A percentile compares a stretch with the other conserved stretches of the same genome.
phyloP scores from a whole-genome alignment of 2,888 invertebrate genomes.

The Furcula furcula region DNA sequence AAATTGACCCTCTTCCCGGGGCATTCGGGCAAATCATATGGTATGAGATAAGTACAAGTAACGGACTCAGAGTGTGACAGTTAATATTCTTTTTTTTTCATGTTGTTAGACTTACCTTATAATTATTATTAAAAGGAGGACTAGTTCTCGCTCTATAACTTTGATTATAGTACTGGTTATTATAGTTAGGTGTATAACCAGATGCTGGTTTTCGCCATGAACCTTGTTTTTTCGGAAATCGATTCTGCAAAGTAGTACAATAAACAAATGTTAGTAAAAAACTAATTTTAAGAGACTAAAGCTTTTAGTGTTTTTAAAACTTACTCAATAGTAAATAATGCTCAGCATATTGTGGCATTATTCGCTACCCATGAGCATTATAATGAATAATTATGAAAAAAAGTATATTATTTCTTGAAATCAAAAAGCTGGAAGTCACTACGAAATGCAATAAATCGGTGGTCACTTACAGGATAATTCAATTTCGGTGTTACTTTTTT shows the following conservation, averaged over 20 bases:
- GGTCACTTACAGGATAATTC: constrained; percentile 51
- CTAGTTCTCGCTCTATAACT: constrained; percentile 58
- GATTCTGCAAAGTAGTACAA: constrained; percentile 61
- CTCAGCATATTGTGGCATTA: not conserved
- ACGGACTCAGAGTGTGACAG: not conserved
- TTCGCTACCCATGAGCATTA: not conserved
- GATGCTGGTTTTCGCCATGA: constrained; percentile 69
- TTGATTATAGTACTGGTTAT: constrained; percentile 66
- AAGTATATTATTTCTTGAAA: not conserved
- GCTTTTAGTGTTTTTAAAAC: no score
- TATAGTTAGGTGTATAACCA: constrained; percentile 53
- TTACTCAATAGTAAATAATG: not conserved
- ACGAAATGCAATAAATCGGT: not conserved
- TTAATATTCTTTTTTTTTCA: no score
- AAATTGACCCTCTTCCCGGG: not conserved
- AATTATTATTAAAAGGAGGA: constrained; percentile 54
- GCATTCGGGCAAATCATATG: not conserved
- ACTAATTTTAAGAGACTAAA: no score
- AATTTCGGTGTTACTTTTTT: constrained; percentile 60
- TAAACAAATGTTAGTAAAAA: no score
- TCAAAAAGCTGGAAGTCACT: no score
- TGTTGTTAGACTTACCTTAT: constrained; percentile 46
- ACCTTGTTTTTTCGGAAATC: constrained; percentile 69
- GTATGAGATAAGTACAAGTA: not conserved
- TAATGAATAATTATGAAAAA: not conserved